Percentiles rank a stretch among this genome's conserved stretches.
These are phyloP conservation scores for Euclidia mi DNA, from an alignment of 2,888 invertebrate genomes.

Conservation along the genomic window DNA sequence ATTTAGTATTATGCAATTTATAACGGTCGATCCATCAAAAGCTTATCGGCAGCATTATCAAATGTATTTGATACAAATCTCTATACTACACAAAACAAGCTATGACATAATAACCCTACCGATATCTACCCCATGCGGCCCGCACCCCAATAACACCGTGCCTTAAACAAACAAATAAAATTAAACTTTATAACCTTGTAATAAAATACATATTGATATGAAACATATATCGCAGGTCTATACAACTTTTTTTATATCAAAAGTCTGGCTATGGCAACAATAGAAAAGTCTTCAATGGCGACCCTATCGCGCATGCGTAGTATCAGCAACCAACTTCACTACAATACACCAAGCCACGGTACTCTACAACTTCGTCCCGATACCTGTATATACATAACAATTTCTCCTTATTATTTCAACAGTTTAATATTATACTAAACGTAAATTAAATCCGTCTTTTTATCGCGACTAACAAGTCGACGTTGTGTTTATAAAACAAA, in stretches of 20 bases:
- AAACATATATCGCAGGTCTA: slow-evolving; percentile 56
- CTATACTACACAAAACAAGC: slow-evolving; percentile 62
- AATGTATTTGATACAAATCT: slow-evolving; percentile 49
- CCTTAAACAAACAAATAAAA: slow-evolving; percentile 56
- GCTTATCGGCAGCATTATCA: slow-evolving; percentile 46
- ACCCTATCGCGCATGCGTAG: slow-evolving; percentile 85
- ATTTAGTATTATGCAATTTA: slow-evolving; percentile 18
- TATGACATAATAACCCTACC: slow-evolving; percentile 77
- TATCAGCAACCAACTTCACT: slow-evolving; percentile 74
- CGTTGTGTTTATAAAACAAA: slow-evolving; percentile 37
- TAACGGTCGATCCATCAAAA: slow-evolving; percentile 45
- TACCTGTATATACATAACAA: slow-evolving; percentile 87
- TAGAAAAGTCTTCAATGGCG: slow-evolving; percentile 74
- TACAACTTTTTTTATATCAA: slow-evolving; percentile 70
- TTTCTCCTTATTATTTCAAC: slow-evolving; percentile 76
- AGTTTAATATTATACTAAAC: slow-evolving; percentile 74
- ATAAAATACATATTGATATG: slow-evolving; percentile 64
- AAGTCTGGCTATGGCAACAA: slow-evolving; percentile 82
- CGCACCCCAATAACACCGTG: slow-evolving; percentile 52
- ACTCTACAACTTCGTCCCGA: slow-evolving; percentile 83
- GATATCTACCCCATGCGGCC: slow-evolving; percentile 59
- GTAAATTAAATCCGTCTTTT: slow-evolving; percentile 83
- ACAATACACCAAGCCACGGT: slow-evolving; percentile 78
- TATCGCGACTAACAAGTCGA: slow-evolving; percentile 39
- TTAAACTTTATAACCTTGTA: slow-evolving; percentile 65